A percentile compares a stretch with the other conserved stretches of the same genome.
These are phyloP conservation scores for Pseudorectes ferrugineus DNA, from an alignment of 2,113 vertebrate genomes.

Conservation along the genomic window DNA sequence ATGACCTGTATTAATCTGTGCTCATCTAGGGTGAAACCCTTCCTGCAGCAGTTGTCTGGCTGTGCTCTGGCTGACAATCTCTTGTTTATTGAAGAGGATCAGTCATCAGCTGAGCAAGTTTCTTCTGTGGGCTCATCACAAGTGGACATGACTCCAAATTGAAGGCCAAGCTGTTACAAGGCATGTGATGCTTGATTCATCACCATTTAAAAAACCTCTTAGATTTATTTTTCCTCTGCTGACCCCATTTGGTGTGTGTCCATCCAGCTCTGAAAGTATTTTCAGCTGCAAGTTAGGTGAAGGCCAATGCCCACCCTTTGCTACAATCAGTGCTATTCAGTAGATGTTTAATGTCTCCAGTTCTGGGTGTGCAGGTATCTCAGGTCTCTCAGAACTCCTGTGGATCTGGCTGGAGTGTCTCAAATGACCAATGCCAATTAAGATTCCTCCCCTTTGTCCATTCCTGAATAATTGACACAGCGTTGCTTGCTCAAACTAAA, in stretches of 20 bases:
- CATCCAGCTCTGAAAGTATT: not conserved
- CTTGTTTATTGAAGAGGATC: not conserved
- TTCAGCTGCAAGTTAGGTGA: not conserved
- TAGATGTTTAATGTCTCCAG: not conserved
- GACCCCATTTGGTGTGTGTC: not conserved
- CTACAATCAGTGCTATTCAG: not conserved
- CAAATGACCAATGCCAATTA: not conserved
- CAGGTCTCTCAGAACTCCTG: not conserved
- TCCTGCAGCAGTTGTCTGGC: not conserved
- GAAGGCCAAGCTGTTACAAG: not conserved
- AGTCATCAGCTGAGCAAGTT: not conserved
- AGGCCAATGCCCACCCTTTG: not conserved
- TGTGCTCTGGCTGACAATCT: not conserved
- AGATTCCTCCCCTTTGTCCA: not conserved
- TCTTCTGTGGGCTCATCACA: not conserved
- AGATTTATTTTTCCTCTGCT: not conserved
- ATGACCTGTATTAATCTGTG: not conserved
- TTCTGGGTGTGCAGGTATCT: not conserved
- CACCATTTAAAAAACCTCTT: not conserved
- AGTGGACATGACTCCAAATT: not conserved
- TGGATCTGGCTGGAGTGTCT: not conserved
- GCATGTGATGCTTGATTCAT: not conserved
- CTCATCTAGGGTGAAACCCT: not conserved
- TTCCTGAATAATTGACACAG: not conserved
- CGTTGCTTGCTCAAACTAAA: not conserved